phyloP scores from a whole-genome alignment of 2,113 vertebrate species.

The Nanorana parkeri region DNA sequence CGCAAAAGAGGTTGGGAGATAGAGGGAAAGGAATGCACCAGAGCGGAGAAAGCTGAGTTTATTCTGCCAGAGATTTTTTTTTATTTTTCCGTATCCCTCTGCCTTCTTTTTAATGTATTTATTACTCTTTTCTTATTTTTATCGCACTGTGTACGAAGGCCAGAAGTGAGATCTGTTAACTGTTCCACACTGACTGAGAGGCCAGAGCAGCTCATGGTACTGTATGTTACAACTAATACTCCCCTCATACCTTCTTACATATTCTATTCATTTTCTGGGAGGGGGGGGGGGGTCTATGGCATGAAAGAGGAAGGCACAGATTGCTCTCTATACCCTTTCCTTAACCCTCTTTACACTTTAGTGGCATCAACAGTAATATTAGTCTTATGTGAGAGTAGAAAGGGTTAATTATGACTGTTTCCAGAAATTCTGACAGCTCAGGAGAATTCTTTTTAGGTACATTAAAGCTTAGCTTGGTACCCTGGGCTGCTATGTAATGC shows the following conservation, averaged over 20 bases:
- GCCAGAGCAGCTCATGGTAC: constrained; percentile 91
- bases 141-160: constrained; percentile 72
- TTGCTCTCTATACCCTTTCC: constrained; percentile 24
- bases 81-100: constrained; percentile 53
- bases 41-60: constrained; percentile 68
- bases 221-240: constrained; percentile 92
- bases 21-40: constrained; percentile 74
- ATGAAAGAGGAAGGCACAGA: constrained; percentile 21
- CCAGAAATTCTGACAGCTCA: constrained; percentile 24
- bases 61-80: constrained; percentile 66
- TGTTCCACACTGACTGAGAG: constrained; percentile 79
- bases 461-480: too few relatives aligned
- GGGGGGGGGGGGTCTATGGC: constrained; percentile 26
- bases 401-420: constrained; percentile 14
- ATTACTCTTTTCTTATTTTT: constrained; percentile 56
- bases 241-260: constrained; percentile 88
- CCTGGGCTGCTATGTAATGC: too few relatives aligned
- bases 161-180: constrained; percentile 78
- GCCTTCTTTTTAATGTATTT: constrained; percentile 49
- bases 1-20: constrained; percentile 71
- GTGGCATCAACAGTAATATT: background rate
- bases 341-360: constrained; percentile 19
- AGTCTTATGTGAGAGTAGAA: background rate
- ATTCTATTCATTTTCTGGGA: constrained; percentile 60
- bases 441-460: constrained; percentile 1